phyloP scores from a whole-genome alignment of 2,797 vertebrate genomes.

The Apogon talboti region DNA sequence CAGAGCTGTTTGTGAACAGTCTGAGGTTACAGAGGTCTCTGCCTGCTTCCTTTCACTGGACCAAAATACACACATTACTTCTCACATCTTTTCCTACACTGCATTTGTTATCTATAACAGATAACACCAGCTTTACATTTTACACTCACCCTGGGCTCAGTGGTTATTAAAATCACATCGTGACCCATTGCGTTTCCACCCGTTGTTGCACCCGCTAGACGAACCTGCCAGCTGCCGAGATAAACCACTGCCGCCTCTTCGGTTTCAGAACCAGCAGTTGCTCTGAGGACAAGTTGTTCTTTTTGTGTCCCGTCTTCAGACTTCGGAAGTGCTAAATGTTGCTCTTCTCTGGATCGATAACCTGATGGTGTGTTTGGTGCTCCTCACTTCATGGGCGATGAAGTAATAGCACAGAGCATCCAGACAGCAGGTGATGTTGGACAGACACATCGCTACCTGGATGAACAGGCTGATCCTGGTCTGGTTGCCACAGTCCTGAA shows the following conservation, averaged over 20 bases:
- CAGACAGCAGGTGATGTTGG: conserved; percentile 92
- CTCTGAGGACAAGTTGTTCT: conserved; percentile 2
- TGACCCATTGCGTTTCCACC: conserved; percentile 6
- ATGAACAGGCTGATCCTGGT: conserved; percentile 87
- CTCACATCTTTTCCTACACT: background rate
- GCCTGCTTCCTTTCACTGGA: conserved; percentile 29
- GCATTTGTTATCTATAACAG: no score
- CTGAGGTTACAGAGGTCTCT: conserved; percentile 7
- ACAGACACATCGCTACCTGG: conserved; percentile 86
- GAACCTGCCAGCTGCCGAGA: background rate
- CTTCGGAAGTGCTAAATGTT: conserved; percentile 75
- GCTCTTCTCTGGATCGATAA: conserved; percentile 57
- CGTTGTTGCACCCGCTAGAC: background rate
- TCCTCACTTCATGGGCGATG: conserved; percentile 84
- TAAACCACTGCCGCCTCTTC: background rate
- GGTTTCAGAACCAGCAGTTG: conserved; percentile 3
- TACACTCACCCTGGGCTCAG: background rate
- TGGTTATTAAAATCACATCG: background rate
- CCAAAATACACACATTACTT: background rate
- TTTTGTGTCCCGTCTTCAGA: conserved; percentile 48
- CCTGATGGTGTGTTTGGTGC: conserved; percentile 56
- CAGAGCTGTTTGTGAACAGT: background rate
- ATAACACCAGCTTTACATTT: background rate
- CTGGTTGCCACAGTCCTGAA: conserved; percentile 77
- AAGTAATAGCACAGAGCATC: conserved; percentile 94